Base-by-base conservation (phyloP, 2,888 invertebrate species). In the Sylvicola fuscatus region DNA sequence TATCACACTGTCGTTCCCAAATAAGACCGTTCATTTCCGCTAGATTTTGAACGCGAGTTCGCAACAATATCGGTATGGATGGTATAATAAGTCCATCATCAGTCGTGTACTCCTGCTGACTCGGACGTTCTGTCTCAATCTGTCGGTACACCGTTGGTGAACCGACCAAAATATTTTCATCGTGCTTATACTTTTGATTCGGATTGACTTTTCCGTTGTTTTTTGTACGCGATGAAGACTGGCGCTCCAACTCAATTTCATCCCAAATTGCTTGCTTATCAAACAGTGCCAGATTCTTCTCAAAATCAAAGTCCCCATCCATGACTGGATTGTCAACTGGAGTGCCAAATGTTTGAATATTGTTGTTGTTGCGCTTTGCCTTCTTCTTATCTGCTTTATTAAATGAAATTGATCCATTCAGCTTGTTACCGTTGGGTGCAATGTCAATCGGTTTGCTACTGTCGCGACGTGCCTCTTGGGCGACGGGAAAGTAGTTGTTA, bases 241-340 rank as follows among this genome's bases (percentile, higher is more conserved):
- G 71, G 39, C 66, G 64, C 3, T 66, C 38, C 14, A 56, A 53
- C 49, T 75, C 72, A 33, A 81, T 69, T 54, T 78, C 71, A 47
- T 80, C 71, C 70, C 76, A 81, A 34, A 81, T 65, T 15, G 79
- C 79, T 58, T 72, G 61, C 60, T 90, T 90, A 60, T 90, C 79
- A 60, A 92, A 92, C 33, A 92, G 62, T 14, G 87, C 87, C 37
- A 90, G 64, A 62, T 90, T 92, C 43, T 84, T 86, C 53, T 92
- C 90, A 65, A 92, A 90, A 65, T 92, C 90, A 63, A 92, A 92
- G 48, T 92, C 90, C 51, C 77, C 53, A 33, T 52, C 49, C 37
- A 56, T 44, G 3, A 49, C 40, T 1, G 56, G 53, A 46, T 59
- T 58, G 39, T 59, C 58, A 2, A 54, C 47, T 2, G 58, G 54